Evolutionary conservation across 30 jellyfish, hydroid and myxozoan genomes (phyloP).

Genomic region (Haliclystus octoradiatus): DNA sequence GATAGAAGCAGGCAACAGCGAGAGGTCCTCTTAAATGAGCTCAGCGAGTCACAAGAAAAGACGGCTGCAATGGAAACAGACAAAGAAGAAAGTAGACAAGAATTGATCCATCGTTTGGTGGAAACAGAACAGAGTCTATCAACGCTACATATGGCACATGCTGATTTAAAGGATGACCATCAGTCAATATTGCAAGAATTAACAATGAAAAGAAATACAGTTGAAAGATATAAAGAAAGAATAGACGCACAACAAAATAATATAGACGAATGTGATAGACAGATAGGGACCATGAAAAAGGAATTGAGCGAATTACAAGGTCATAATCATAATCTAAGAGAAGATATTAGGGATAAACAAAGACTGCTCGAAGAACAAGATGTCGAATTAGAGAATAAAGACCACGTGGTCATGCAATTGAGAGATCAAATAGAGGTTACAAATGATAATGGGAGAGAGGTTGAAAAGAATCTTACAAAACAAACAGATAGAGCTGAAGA

Average conservation of each 20-base stretch:
- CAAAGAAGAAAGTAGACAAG: conserved; percentile 1
- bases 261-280: conserved; percentile 15
- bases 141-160: conserved; percentile 9
- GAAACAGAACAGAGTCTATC: conserved; percentile 7
- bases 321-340: conserved; percentile 17
- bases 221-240: conserved; percentile 8
- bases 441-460: conserved; percentile 23
- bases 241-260: conserved; percentile 15
- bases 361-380: conserved; percentile 28
- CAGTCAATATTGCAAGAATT: conserved; percentile 15
- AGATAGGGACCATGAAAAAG: conserved; percentile 17
- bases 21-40: conserved; percentile 15
- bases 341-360: conserved; percentile 8
- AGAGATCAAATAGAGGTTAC: conserved; percentile 24
- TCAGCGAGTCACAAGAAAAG: conserved; percentile 10
- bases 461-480: conserved; percentile 20
- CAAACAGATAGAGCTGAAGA: conserved; percentile 7
- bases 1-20: conserved; percentile 17
- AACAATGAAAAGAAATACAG: conserved; percentile 7
- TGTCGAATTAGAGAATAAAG: conserved; percentile 14
- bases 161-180: conserved; percentile 20
- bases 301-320: conserved; percentile 18
- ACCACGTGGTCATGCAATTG: conserved; percentile 24
- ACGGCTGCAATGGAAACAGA: conserved; percentile 19
- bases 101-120: neutral